Evolutionary conservation across 2,113 vertebrate species (phyloP), one percentile per base, ranked within the genome.

Genomic region (Himantopus leucocephalus): DNA sequence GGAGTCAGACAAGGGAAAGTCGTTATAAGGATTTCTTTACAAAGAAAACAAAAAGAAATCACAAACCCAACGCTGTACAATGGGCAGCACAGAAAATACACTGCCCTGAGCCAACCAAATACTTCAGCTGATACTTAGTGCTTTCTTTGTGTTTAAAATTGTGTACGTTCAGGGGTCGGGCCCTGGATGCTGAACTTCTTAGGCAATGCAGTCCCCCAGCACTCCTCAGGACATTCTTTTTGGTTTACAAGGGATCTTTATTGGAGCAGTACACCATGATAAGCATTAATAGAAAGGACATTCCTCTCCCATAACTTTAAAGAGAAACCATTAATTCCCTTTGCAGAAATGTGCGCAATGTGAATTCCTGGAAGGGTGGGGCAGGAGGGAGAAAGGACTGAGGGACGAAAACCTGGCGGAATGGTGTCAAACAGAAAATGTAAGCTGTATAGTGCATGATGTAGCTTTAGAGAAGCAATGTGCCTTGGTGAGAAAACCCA

Each of bases 241-340:
- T 72, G 47, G 62, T 89, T 95, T 96, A 94, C 72, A 90, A 95
- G 84, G 37, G 73, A 79, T 89, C 83, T 97, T 96, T 95, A 92
- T 18, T 76, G 89, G 85, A 87, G 80, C 21, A 76, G 83, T 37
- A 41, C 60, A 62, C 0, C 8, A 70, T 24, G 89, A 96, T 97
- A 97, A 95, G 91, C 73, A 73, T 82, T 85, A 96, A 82, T 70
- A 85, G 80, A 92, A 94, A 89, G 71, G 84, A 62, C 88, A 89
- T 72, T 94, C 76, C 52, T 91, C 45, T 94, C 91, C 37, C 70
- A 79, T 73, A 90, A 80, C 70, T 87, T 89, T 87, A 62, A 88
- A 85, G 86, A 94, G 90, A 89, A 85, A 39, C 27, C 30, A 39
- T 87, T 80, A 71, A 89, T 84, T 84, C 56, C 83, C 53, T 76